Evolutionary conservation across 2,113 vertebrate species (phyloP).

Genomic region (Epinephelus moara): DNA sequence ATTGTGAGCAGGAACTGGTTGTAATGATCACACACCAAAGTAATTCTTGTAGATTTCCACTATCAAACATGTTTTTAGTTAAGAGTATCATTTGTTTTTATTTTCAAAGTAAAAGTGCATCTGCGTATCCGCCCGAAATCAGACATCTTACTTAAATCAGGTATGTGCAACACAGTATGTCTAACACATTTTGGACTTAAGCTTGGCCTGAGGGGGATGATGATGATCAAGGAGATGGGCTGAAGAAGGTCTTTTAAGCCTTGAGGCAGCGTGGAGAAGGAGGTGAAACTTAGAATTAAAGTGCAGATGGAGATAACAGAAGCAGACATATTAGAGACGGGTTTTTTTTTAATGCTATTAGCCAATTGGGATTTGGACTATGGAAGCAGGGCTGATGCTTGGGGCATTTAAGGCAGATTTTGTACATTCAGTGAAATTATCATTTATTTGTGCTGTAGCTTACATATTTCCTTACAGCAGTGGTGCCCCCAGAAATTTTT

Average conservation of each 20-base stretch:
- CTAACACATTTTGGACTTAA: not conserved
- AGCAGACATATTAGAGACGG: not conserved
- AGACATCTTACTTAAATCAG: slow-evolving; percentile 22
- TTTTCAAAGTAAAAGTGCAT: slow-evolving; percentile 3
- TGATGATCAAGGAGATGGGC: slow-evolving; percentile 25
- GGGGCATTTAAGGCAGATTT: not conserved
- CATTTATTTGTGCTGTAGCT: not conserved
- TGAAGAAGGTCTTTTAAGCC: slow-evolving; percentile 35
- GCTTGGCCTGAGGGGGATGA: slow-evolving; percentile 10
- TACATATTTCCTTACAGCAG: too few relatives aligned
- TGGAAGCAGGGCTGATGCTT: not conserved
- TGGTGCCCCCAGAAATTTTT: too few relatives aligned
- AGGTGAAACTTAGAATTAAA: slow-evolving; percentile 16
- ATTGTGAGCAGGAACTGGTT: not conserved
- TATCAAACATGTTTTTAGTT: not conserved
- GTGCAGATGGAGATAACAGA: slow-evolving; percentile 9
- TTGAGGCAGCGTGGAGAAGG: slow-evolving; percentile 16
- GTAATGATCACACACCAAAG: not conserved
- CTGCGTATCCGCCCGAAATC: not conserved
- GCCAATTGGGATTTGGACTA: not conserved
- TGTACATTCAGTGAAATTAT: not conserved
- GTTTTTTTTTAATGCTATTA: not conserved
- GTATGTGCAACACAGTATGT: not conserved
- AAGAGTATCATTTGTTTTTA: slow-evolving; percentile 3
- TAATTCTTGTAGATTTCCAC: not conserved